A percentile compares a stretch with the other conserved stretches of the same genome.
phyloP scores from a whole-genome alignment of 2,113 vertebrate species.

The Clarias magur region DNA sequence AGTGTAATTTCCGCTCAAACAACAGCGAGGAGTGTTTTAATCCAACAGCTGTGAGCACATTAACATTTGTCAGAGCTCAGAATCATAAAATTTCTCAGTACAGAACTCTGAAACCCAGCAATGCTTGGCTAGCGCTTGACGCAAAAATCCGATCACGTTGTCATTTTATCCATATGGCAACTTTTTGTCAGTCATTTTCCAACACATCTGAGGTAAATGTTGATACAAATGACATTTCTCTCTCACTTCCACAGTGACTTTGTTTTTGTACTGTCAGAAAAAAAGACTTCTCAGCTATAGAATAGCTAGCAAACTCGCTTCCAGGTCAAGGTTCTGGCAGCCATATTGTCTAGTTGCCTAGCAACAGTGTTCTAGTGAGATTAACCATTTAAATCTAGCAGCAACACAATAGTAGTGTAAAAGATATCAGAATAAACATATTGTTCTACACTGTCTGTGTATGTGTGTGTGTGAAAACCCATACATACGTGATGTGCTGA shows the following conservation, averaged over 20 bases:
- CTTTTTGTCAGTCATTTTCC: neutral
- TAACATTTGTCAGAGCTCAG: neutral
- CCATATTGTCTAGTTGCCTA: constrained; percentile 8
- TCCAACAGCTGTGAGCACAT: neutral
- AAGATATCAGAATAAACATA: neutral
- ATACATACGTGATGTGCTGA: neutral
- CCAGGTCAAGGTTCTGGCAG: neutral
- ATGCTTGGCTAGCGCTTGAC: neutral
- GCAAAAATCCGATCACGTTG: neutral
- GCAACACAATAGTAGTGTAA: neutral
- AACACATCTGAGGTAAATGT: neutral
- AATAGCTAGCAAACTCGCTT: neutral
- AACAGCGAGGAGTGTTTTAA: neutral
- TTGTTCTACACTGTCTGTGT: constrained; percentile 1
- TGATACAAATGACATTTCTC: neutral
- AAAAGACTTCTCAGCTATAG: neutral
- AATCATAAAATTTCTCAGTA: neutral
- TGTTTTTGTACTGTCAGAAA: neutral
- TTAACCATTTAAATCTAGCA: neutral
- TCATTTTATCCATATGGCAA: neutral
- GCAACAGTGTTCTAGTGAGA: neutral
- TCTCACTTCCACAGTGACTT: neutral
- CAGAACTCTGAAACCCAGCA: neutral
- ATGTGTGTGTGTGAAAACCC: constrained; percentile 5
- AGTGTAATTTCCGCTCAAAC: neutral